Base-by-base conservation (phyloP, 1,140 invertebrate species). In the Platorchestia sp. region DNA sequence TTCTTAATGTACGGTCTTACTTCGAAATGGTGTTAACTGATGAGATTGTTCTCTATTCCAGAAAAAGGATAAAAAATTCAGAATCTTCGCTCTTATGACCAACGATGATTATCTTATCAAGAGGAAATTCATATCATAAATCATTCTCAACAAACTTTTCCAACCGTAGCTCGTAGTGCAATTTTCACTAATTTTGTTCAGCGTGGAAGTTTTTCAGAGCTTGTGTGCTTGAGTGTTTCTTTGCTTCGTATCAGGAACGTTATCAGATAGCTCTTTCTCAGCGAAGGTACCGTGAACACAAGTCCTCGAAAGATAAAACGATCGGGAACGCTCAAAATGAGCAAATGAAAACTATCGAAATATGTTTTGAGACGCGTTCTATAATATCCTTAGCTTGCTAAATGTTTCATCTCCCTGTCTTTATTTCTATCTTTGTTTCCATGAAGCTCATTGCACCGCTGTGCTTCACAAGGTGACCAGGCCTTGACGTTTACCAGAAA, bases 401-500 rank as follows among this genome's bases (percentile, higher is more conserved):
- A 75, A 14, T 75, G 14, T 75, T 51, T 51, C 47, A 7, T 75
- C 36, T 75, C 59, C 27, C 27, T 36, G 36, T 75, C 27, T 3
- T 75, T 3, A 36, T 27, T n/a, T n/a, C n/a, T n/a, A n/a, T n/a
- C n/a, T n/a, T n/a, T n/a, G n/a, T n/a, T n/a, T n/a, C n/a, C n/a
- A n/a, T n/a, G n/a, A n/a, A 19, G 10, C 7, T 75, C 27, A 36
- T 3, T 19, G 59, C 14, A 75, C 59, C 59, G 59, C 27, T 75
- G 36, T 75, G 59, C 36, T 75, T 75, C 59, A 75, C 1, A 75
- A 75, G 59, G 27, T 27, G 27, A 75, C 14, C 59, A 14, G 59
- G 59, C 87, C 87, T 89, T 89, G 87, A 89, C 87, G 87, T 89
- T 89, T 43, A 89, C 87, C 87, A 44, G n/a, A 89, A 89, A 89